Base-by-base conservation (phyloP, 2,888 invertebrate genomes). In the Galeopsomyia nigrocyanea region DNA sequence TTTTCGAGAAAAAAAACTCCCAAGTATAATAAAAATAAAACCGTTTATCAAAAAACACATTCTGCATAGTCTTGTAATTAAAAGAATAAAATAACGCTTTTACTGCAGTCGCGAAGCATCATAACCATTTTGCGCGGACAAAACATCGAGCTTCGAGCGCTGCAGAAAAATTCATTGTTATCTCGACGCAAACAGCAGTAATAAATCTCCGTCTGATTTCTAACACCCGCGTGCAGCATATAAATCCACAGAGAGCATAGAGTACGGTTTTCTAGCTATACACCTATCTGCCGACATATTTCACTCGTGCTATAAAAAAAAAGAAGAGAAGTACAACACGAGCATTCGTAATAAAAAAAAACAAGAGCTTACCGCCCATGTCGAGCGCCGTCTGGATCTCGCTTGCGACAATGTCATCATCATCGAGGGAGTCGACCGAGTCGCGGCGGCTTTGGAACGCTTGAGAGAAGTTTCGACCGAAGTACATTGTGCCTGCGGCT, bases 301-400 rank as follows among this genome's bases (percentile, higher is more conserved):
- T 10, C 39, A 39, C 7, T 10, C 39, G 39, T 1, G 26, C 26
- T 26, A 26, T 26, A 26, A 26, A 26, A 26, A 26, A n/a, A n/a
- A n/a, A n/a, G n/a, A n/a, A n/a, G n/a, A n/a, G n/a, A n/a, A 26
- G 26, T 2, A 2, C 5, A 26, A 26, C 26, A 5, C 26, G 26
- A 39, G 3, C 51, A 26, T 62, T 17, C 26, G 21, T 16, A 17
- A 19, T 50, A 21, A 63, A n/a, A 47, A 58, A 62, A 53, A 39
- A 31, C n/a, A 17, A 63, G 64, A 49, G 74, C 78, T 73, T 79
- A 85, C 95, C 93, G 65, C 93, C 91, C 90, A 92, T 92, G 79
- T 95, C 94, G 63, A 95, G 87, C 86, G 90, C 91, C 0, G 94
- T 89, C 79, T 89, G 88, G 58, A 95, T 88, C 72, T 91, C 90